A percentile compares a stretch with the other conserved stretches of the same genome.
Conservation (phyloP, 2,888 invertebrate species). For the Exephanes ischioxanthus region DNA sequence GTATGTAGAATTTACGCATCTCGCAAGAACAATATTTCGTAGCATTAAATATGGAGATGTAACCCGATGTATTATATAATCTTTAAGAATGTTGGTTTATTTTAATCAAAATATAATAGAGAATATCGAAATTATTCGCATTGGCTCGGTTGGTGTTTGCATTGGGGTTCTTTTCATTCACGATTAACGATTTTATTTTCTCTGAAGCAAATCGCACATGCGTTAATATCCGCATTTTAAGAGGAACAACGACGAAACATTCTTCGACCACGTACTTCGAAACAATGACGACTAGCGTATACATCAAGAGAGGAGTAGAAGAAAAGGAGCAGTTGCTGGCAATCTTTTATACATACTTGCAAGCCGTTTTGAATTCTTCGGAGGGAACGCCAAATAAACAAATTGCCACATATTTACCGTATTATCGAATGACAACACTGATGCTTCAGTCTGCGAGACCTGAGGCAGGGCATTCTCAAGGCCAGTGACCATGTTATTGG, state of each 20-base stretch:
- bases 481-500: neutral
- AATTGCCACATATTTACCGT: neutral
- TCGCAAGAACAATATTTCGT: constrained; percentile 57
- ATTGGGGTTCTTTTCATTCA: neutral
- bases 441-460: neutral
- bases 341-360: neutral
- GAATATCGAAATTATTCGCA: constrained; percentile 57
- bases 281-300: no score
- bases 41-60: constrained; percentile 66
- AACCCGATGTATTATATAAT: constrained; percentile 78
- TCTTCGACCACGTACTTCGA: no score
- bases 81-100: constrained; percentile 77
- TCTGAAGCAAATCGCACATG: neutral
- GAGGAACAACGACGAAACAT: no score
- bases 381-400: neutral
- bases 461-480: neutral
- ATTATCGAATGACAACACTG: neutral
- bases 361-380: neutral
- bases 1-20: constrained; percentile 53
- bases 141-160: constrained; percentile 5
- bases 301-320: no score
- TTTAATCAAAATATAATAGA: constrained; percentile 77
- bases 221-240: no score
- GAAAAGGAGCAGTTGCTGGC: neutral
- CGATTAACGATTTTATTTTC: neutral